phyloP scores from a whole-genome alignment of 2,888 invertebrate genomes.

The Spodoptera exigua region DNA sequence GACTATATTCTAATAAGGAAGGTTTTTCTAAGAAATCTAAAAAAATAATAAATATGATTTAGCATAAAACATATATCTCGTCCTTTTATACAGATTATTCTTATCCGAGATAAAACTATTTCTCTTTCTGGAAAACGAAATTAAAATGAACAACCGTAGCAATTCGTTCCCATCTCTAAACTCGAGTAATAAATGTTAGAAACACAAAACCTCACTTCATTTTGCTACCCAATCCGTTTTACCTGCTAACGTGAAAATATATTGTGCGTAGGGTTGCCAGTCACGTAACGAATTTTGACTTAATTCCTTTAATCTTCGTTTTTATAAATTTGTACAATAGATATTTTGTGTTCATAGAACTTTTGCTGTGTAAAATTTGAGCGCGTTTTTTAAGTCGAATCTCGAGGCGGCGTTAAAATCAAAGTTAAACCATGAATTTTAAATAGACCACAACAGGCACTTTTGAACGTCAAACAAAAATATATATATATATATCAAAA shows the following conservation, averaged over 20 bases:
- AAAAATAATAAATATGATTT: too few species aligned
- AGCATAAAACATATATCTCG: too few species aligned
- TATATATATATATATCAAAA: too few species aligned
- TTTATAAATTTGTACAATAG: neutral
- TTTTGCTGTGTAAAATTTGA: neutral
- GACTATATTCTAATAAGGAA: too few species aligned
- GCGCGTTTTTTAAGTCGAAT: too few species aligned
- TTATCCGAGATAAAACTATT: constrained; percentile 20
- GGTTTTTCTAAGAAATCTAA: too few species aligned
- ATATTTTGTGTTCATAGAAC: neutral
- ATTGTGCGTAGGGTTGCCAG: constrained; percentile 49
- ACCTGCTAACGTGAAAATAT: constrained; percentile 60
- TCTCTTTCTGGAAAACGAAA: constrained; percentile 32
- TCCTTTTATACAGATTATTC: too few species aligned
- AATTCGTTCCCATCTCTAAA: constrained; percentile 46
- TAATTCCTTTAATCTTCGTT: neutral
- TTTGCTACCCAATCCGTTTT: constrained; percentile 56
- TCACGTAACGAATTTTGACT: neutral
- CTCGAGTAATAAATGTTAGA: constrained; percentile 56
- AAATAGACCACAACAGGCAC: too few species aligned
- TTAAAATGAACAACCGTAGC: constrained; percentile 43
- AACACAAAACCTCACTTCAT: constrained; percentile 63
- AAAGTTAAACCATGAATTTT: neutral
- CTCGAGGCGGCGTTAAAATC: too few species aligned
- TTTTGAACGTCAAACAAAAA: too few species aligned